phyloP scores from a whole-genome alignment of 1,140 invertebrate species.

The Belonocnema kinseyi region DNA sequence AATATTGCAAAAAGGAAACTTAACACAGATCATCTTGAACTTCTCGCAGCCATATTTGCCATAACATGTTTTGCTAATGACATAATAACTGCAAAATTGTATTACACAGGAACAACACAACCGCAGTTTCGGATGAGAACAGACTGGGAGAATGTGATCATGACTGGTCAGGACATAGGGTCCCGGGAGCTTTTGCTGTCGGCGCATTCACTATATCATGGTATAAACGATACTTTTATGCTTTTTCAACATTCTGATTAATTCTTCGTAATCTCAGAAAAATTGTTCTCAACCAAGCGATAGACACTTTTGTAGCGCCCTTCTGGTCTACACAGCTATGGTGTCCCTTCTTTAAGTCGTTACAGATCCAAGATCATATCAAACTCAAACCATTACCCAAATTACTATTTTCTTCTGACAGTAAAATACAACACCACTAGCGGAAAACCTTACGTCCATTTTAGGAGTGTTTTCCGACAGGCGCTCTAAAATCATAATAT shows the following conservation, averaged over 20 bases:
- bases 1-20: background rate
- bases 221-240: no score
- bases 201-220: no score
- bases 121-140: slow-evolving; percentile 13
- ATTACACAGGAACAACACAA: slow-evolving; percentile 18
- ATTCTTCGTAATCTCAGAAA: no score
- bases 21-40: background rate
- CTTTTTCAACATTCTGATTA: no score
- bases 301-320: no score
- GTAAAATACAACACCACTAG: background rate
- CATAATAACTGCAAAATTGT: slow-evolving; percentile 13
- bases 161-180: no score
- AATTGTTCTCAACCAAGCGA: no score
- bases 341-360: slow-evolving; percentile 16
- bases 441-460: slow-evolving; percentile 5
- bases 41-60: background rate
- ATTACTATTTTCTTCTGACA: background rate
- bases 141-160: slow-evolving; percentile 22
- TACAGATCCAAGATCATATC: background rate
- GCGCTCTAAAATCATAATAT: background rate
- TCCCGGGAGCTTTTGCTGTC: no score
- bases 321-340: no score
- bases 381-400: background rate
- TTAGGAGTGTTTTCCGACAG: slow-evolving; percentile 1
- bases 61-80: background rate